Base-by-base conservation (phyloP, 1,140 invertebrate species). In the Drosophila navojoa region DNA sequence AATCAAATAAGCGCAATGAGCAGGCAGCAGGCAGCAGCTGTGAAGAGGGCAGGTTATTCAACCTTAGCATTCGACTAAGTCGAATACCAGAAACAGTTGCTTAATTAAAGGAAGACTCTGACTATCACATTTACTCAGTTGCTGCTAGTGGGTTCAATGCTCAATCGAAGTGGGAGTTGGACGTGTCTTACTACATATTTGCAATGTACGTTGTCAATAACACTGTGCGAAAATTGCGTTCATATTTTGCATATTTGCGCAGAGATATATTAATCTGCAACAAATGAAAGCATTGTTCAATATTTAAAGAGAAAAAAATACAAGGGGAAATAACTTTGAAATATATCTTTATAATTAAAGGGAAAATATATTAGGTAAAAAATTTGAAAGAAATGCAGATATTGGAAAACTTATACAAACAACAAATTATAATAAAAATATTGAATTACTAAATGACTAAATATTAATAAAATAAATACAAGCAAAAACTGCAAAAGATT, bases 41-140 rank as follows among this genome's bases (percentile, higher is more conserved):
- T 22, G 6, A 76, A 72, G 55, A 69, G 67, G 67, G 52, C 75
- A 79, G 80, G 72, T 84, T 79, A 42, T 84, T 84, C 76, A 84
- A 84, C 80, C 68, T 62, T 52, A 72, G 62, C 67, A 78, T 58
- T 40, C 32, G 22, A 49, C 22, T 52, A 25, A 50, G 32, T 13
- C 11, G 27, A 1, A 61, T 62, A 22, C 22, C 55, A 52, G 57
- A 13, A 22, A 50, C 45, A 15, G 62, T 53, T 72, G 62, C 52
- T 32, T 58, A 38, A 67, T 38, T 58, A 44, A 60, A 35, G 44
- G 42, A 55, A 61, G 27, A 40, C 40, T 68, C 60, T 29, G 40
- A n/a, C 38, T 40, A 16, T 50, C 10, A 27, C 15, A 45, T 45
- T 54, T 53, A 29, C n/a, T 32, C 50, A 54, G 16, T 57, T 66